These are phyloP conservation scores for Leptinotarsa lineolata DNA, from an alignment of 1,140 invertebrate genomes.

Conservation along the genomic window DNA sequence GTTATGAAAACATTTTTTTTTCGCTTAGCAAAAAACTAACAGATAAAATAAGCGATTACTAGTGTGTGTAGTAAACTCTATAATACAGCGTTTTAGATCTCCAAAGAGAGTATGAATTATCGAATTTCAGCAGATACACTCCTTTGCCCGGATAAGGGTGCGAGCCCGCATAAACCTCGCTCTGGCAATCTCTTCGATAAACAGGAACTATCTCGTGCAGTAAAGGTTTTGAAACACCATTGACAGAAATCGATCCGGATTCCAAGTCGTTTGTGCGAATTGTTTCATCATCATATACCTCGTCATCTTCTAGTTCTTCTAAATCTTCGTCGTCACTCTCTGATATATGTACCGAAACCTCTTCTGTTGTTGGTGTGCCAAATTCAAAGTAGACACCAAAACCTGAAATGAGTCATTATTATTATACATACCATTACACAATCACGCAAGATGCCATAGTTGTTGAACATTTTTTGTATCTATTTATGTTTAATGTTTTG, in stretches of 20 bases:
- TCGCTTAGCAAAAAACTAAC: not conserved
- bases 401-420: slow-evolving; percentile 65
- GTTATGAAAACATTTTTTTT: not conserved
- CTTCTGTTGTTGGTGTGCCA: slow-evolving; percentile 82
- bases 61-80: slow-evolving; percentile 93
- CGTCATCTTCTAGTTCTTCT: slow-evolving; percentile 76
- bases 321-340: slow-evolving; percentile 92
- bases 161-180: slow-evolving; percentile 96
- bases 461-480: not conserved
- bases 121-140: slow-evolving; percentile 98
- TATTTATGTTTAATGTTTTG: too few relatives aligned
- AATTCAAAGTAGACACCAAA: slow-evolving; percentile 99
- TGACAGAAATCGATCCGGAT: slow-evolving; percentile 45
- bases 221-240: slow-evolving; percentile 46
- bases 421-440: slow-evolving; percentile 6
- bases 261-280: slow-evolving; percentile 51
- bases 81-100: slow-evolving; percentile 99
- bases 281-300: slow-evolving; percentile 65
- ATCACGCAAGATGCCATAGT: not conserved
- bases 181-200: slow-evolving; percentile 93
- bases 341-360: slow-evolving; percentile 86
- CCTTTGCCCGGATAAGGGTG: slow-evolving; percentile 96
- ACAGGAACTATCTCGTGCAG: slow-evolving; percentile 79
- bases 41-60: slow-evolving; percentile 23
- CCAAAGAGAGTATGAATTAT: slow-evolving; percentile 99